These are phyloP conservation scores for Phalera bucephala DNA, from an alignment of 2,888 invertebrate species.

Conservation along the genomic window DNA sequence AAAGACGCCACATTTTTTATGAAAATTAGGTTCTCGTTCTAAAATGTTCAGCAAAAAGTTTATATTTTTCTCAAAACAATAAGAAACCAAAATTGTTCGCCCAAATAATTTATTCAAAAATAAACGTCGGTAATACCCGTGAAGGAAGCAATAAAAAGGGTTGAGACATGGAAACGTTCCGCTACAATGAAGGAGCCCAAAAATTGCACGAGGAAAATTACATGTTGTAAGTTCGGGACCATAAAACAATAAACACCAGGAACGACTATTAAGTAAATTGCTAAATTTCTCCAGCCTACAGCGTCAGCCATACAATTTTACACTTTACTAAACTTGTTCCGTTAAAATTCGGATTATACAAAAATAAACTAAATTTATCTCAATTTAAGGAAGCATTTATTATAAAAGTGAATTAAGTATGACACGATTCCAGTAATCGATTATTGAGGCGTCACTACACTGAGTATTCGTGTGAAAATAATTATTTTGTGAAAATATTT, in stretches of 20 bases:
- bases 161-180: constrained; percentile 30
- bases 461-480: no score
- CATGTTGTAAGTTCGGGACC: constrained; percentile 34
- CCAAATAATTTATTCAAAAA: constrained; percentile 25
- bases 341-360: constrained; percentile 19
- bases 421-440: no score
- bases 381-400: constrained; percentile 9
- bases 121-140: constrained; percentile 16
- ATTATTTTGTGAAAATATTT: no score
- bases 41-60: background rate
- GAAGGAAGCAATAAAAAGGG: constrained; percentile 27
- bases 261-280: constrained; percentile 40
- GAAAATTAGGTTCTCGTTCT: no score
- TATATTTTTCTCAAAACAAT: background rate
- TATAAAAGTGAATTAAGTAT: no score
- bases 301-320: constrained; percentile 21
- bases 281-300: constrained; percentile 34
- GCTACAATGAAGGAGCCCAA: constrained; percentile 26
- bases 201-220: constrained; percentile 33
- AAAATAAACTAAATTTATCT: constrained; percentile 16
- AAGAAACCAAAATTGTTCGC: constrained; percentile 16
- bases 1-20: no score
- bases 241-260: constrained; percentile 40
- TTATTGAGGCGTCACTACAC: no score
- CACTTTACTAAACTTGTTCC: constrained; percentile 18